Evolutionary conservation across 1,140 invertebrate species (phyloP), one percentile per base, ranked within the genome.

Genomic region (Lamellibrachia luymesi): DNA sequence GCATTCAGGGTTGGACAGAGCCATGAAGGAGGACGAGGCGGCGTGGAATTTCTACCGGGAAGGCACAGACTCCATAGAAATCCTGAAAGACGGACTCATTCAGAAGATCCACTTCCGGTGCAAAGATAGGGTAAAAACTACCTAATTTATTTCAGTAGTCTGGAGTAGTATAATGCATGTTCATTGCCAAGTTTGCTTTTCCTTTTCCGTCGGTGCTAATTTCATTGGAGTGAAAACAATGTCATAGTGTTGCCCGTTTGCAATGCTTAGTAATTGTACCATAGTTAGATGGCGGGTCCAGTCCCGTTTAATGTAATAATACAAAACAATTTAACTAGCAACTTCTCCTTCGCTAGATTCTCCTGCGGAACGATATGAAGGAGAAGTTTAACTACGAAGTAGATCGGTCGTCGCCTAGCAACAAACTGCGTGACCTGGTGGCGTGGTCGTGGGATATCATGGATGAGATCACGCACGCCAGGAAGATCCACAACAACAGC

Each of bases 21-120:
- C 7, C 13, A 80, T 80, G 64, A 80, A 22, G 2, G 64, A 80
- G 25, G 64, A 80, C 64, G 64, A 80, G 17, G 95, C 95, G 38
- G 95, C 95, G 0, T 96, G 94, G 94, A 90, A 94, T 4, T 95
- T 92, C 92, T 96, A 94, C 91, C 51, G 56, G 50, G 93, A 91
- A 2, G 94, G 94, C 90, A 95, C 95, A 5, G 91, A 95, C 27
- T 95, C 96, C 52, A 95, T 95, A 56, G 96, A 96, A 93, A 94
- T 96, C 50, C 92, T 96, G n/a, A 96, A 95, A 92, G 94, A 95
- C 92, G 95, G 95, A 90, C 92, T 94, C 10, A 93, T 96, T 56
- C 95, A 96, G 94, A 96, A 95, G 91, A 93, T 96, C 8, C 94
- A 96, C 94, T 96, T 95, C 94, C 93, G 93, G n/a, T 95, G 96